Conservation (phyloP, 2,797 vertebrate genomes). For the Margarornis squamiger region DNA sequence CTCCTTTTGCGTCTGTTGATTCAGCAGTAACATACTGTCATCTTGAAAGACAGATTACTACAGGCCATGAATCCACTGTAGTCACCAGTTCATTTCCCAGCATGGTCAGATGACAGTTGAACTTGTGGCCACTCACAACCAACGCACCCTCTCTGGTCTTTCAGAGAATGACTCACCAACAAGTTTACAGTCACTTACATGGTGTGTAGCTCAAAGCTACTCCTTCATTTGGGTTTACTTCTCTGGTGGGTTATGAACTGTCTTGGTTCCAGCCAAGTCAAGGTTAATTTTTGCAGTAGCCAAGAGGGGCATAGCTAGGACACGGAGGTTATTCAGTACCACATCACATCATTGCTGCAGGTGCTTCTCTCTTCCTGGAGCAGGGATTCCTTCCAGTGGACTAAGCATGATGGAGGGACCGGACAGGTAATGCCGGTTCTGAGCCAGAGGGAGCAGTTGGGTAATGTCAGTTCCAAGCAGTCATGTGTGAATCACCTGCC, state of each 20-base stretch:
- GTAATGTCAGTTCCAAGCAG: accelerated
- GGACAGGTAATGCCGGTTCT: accelerated
- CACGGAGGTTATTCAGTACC: neutral
- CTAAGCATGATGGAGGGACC: neutral
- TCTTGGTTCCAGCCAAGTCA: neutral
- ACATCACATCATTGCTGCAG: neutral
- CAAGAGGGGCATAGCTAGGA: neutral
- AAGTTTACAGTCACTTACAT: neutral
- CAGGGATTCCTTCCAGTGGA: neutral
- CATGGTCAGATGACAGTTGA: neutral
- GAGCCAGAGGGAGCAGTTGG: neutral
- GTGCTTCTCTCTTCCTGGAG: neutral
- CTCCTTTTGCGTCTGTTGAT: neutral
- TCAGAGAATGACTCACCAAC: neutral
- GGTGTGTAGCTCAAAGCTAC: neutral
- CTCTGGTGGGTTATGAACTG: neutral
- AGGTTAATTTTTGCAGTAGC: neutral
- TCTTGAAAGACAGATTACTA: neutral
- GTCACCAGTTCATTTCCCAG: neutral
- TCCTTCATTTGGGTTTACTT: neutral
- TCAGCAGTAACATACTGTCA: neutral
- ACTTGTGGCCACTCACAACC: neutral
- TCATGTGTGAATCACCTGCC: accelerated
- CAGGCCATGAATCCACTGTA: neutral
- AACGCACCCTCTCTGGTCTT: neutral